Evolutionary conservation across 37 sponge, comb jelly and placozoan species (phyloP).

Genomic region (Crambe crambe): DNA sequence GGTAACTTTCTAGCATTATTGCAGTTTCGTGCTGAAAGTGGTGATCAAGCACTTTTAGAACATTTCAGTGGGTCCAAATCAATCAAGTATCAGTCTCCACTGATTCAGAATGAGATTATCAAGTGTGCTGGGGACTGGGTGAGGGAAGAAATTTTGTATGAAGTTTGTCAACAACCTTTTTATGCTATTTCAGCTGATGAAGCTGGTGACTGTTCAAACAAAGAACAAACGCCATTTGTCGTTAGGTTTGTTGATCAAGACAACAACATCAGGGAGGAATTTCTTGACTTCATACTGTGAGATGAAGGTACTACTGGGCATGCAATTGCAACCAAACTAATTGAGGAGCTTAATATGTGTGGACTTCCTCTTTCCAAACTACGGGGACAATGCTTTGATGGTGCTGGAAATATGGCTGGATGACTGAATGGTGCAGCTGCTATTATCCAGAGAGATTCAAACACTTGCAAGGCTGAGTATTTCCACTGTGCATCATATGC

Average conservation of each 20-base stretch:
- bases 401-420: conserved; percentile 64
- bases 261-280: conserved; percentile 54
- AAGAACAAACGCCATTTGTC: conserved; percentile 50
- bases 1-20: conserved; percentile 3
- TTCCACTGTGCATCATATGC: conserved; percentile 31
- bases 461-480: conserved; percentile 23
- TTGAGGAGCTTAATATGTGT: conserved; percentile 13
- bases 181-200: conserved; percentile 14
- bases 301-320: conserved; percentile 64
- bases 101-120: conserved; percentile 15
- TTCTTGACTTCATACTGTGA: conserved; percentile 46
- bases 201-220: conserved; percentile 54
- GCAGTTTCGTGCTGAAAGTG: neutral
- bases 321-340: conserved; percentile 58
- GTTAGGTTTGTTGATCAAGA: conserved; percentile 55
- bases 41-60: neutral
- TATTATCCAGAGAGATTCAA: neutral
- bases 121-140: conserved; percentile 18
- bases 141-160: neutral
- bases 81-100: neutral
- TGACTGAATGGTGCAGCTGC: conserved; percentile 3
- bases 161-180: conserved; percentile 2
- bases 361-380: conserved; percentile 54
- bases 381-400: conserved; percentile 73
- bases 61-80: neutral